phyloP scores from a whole-genome alignment of 2,113 vertebrate species.

The Symphodus melops region DNA sequence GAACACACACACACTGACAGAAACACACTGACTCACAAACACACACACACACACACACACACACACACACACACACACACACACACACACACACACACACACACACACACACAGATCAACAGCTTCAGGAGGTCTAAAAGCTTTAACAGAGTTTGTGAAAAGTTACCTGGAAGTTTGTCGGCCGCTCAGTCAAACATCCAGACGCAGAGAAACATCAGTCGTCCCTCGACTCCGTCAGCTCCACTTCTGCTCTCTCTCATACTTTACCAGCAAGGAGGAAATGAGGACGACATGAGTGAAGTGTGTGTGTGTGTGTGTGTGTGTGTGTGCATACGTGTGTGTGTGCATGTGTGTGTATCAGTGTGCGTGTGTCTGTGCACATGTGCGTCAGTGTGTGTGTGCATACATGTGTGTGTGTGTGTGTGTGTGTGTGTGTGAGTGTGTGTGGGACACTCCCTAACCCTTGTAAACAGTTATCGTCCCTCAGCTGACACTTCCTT shows the following conservation, averaged over 20 bases:
- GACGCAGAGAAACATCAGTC: neutral
- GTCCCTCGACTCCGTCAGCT: no score
- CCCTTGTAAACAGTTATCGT: conserved; percentile 41
- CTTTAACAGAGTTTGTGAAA: neutral
- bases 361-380: neutral
- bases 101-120: no score
- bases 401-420: conserved; percentile 5
- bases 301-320: conserved; percentile 21
- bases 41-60: neutral
- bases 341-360: conserved; percentile 15
- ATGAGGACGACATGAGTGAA: conserved; percentile 66
- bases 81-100: no score
- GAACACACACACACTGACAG: no score
- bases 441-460: conserved; percentile 60
- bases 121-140: neutral
- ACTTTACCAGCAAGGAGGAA: conserved; percentile 70
- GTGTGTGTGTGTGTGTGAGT: conserved; percentile 3
- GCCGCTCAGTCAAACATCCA: conserved; percentile 1
- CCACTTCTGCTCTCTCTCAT: conserved; percentile 53
- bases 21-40: neutral
- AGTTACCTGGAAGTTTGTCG: conserved; percentile 41
- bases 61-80: no score
- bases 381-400: neutral
- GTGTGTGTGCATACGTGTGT: neutral
- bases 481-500: conserved; percentile 68